Evolutionary conservation across 2,113 vertebrate genomes (phyloP).

Genomic region (Anhinga anhinga): DNA sequence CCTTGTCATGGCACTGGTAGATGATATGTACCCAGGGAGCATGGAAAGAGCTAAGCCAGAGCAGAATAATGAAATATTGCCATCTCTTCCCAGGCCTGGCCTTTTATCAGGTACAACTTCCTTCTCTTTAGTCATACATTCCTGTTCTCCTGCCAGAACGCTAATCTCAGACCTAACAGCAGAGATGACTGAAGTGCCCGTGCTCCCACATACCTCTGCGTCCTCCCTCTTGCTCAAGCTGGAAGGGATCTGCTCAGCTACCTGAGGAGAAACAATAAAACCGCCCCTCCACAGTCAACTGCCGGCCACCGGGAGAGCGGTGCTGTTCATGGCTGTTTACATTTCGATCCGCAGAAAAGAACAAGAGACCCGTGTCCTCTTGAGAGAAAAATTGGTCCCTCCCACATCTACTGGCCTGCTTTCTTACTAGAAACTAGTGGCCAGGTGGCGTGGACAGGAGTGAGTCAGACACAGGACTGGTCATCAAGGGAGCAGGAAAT

Average conservation of each 20-base stretch:
- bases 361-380: neutral
- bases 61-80: neutral
- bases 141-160: neutral
- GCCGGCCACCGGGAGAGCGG: neutral
- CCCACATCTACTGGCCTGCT: neutral
- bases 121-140: neutral
- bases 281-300: neutral
- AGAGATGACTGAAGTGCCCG: neutral
- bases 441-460: neutral
- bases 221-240: neutral
- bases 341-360: neutral
- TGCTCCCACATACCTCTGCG: neutral
- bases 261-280: neutral
- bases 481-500: constrained; percentile 16
- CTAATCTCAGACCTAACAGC: neutral
- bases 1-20: neutral
- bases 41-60: neutral
- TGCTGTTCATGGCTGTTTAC: neutral
- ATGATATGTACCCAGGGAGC: neutral
- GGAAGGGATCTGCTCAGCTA: neutral
- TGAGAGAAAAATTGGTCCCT: neutral
- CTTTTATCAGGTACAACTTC: neutral
- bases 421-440: neutral
- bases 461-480: neutral
- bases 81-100: neutral